phyloP scores from a whole-genome alignment of 2,888 invertebrate species.

The Agrochola circellaris region DNA sequence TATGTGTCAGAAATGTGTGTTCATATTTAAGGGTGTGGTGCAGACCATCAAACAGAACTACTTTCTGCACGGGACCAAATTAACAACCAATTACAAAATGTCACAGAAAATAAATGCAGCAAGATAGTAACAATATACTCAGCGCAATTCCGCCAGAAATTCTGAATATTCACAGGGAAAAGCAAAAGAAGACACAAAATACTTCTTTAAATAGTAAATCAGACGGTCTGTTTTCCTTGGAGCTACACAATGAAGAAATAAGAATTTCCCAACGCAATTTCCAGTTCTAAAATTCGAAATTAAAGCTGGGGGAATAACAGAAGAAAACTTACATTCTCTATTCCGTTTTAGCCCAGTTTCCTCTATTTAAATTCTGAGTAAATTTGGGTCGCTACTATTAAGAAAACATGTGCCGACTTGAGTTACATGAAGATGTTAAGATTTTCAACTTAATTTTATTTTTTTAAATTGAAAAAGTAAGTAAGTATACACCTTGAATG shows the following conservation, averaged over 20 bases:
- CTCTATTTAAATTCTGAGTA: constrained; percentile 62
- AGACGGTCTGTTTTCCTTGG: constrained; percentile 32
- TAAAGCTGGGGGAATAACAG: constrained; percentile 44
- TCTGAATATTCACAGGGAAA: constrained; percentile 26
- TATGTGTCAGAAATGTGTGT: too few species aligned
- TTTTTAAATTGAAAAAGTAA: background rate
- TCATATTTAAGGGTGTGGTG: too few species aligned
- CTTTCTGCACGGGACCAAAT: background rate
- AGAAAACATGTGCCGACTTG: constrained; percentile 59
- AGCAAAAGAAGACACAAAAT: constrained; percentile 30
- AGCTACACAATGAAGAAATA: constrained; percentile 56
- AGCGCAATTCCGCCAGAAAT: constrained; percentile 6
- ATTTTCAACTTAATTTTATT: constrained; percentile 36
- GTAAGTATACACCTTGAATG: background rate
- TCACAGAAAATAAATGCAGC: constrained; percentile 4
- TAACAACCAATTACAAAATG: constrained; percentile 5
- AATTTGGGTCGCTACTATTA: constrained; percentile 64
- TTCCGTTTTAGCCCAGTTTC: constrained; percentile 51
- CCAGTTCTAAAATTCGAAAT: constrained; percentile 57
- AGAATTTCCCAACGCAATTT: constrained; percentile 50
- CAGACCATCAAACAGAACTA: too few species aligned
- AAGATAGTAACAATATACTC: constrained; percentile 3
- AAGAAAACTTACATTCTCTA: constrained; percentile 48
- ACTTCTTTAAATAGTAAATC: constrained; percentile 48
- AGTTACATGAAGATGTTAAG: constrained; percentile 45